Conservation (phyloP, 2,888 invertebrate genomes). For the Tachystola acroxantha region DNA sequence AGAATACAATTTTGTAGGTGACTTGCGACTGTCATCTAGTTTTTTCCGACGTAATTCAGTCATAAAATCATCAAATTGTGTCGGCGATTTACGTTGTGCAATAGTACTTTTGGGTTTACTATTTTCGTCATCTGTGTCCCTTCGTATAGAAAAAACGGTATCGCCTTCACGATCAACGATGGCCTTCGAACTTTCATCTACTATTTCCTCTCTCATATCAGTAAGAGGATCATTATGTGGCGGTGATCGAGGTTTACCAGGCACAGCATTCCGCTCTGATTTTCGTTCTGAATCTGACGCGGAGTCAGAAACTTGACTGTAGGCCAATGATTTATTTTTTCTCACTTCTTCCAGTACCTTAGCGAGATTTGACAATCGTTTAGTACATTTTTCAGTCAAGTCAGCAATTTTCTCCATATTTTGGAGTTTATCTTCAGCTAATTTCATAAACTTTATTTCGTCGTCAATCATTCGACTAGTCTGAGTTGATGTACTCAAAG, state of each 20-base stretch:
- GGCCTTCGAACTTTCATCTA: no score
- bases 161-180: no score
- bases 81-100: background rate
- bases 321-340: slow-evolving; percentile 59
- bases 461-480: slow-evolving; percentile 42
- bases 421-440: slow-evolving; percentile 63
- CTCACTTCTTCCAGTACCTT: slow-evolving; percentile 70
- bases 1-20: background rate
- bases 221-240: background rate
- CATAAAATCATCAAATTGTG: background rate
- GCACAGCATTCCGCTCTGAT: slow-evolving; percentile 31
- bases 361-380: slow-evolving; percentile 64
- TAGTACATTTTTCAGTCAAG: slow-evolving; percentile 66
- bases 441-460: slow-evolving; percentile 52
- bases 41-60: background rate
- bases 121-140: background rate
- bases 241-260: slow-evolving; percentile 8
- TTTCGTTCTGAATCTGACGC: slow-evolving; percentile 52
- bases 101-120: background rate
- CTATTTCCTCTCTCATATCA: no score
- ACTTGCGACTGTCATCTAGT: background rate
- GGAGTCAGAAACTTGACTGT: slow-evolving; percentile 47
- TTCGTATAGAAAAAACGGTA: no score
- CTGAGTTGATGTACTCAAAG: slow-evolving; percentile 50
- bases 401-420: slow-evolving; percentile 73